These are phyloP conservation scores for Drosophila nasuta DNA, from an alignment of 1,140 invertebrate genomes.

Conservation along the genomic window DNA sequence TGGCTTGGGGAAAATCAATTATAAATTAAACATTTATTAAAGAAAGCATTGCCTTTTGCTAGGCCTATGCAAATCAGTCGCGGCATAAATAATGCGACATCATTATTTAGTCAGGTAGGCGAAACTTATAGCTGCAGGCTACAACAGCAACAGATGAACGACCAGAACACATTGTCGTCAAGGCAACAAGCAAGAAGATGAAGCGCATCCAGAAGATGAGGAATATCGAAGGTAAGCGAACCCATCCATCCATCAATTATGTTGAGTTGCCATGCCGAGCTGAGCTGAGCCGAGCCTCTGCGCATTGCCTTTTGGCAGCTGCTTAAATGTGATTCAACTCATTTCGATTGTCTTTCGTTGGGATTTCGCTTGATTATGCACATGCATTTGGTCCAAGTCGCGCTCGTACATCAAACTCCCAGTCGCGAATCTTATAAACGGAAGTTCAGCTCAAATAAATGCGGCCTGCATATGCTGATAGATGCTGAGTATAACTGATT, in stretches of 20 bases:
- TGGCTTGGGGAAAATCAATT: constrained; percentile 68
- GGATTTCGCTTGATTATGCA: constrained; percentile 72
- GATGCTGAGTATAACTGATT: constrained; percentile 78
- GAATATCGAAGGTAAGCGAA: constrained; percentile 7
- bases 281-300: constrained; percentile 32
- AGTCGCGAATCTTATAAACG: constrained; percentile 7
- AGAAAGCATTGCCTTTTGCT: constrained; percentile 45
- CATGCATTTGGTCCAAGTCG: constrained; percentile 66
- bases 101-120: constrained; percentile 81
- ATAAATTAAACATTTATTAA: constrained; percentile 84
- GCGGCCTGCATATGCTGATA: constrained; percentile 69
- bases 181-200: constrained; percentile 3
- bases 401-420: constrained; percentile 69
- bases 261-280: constrained; percentile 33
- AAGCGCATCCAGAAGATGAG: background rate
- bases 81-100: constrained; percentile 82
- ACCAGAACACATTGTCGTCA: constrained; percentile 19
- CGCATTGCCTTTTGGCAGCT: constrained; percentile 47
- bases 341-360: constrained; percentile 65
- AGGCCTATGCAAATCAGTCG: constrained; percentile 66
- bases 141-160: constrained; percentile 9
- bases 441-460: constrained; percentile 62
- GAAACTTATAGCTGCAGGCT: constrained; percentile 33
- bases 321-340: constrained; percentile 53
- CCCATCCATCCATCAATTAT: constrained; percentile 72